Percentiles rank a stretch among this genome's conserved stretches.
Conservation (phyloP, 2,888 invertebrate genomes). For the Sesia bembeciformis region DNA sequence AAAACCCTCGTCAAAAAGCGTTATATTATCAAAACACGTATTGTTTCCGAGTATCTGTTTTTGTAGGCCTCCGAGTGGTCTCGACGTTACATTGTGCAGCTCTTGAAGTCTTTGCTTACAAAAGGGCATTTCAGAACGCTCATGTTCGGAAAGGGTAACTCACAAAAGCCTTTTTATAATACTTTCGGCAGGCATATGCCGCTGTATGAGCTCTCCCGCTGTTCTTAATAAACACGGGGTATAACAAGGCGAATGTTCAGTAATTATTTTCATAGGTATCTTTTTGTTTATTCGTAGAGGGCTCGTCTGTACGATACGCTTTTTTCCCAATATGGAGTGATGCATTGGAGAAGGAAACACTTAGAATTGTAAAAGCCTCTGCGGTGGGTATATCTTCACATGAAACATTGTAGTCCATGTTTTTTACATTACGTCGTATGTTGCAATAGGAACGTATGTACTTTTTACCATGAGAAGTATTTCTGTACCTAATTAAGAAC, state of each 20-base stretch:
- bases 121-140: conserved; percentile 60
- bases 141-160: conserved; percentile 47
- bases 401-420: too few species aligned
- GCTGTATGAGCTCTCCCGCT: conserved; percentile 34
- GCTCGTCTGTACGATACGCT: background rate
- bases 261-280: conserved; percentile 29
- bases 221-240: conserved; percentile 39
- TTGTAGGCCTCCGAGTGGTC: conserved; percentile 41
- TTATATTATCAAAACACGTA: conserved; percentile 58
- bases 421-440: too few species aligned
- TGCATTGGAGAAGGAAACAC: too few species aligned
- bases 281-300: background rate
- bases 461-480: too few species aligned
- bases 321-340: too few species aligned
- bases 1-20: conserved; percentile 38
- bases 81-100: conserved; percentile 40
- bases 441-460: too few species aligned
- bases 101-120: conserved; percentile 47
- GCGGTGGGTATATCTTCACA: too few species aligned
- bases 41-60: conserved; percentile 53
- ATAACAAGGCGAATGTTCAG: conserved; percentile 29
- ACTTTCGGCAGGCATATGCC: conserved; percentile 54
- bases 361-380: too few species aligned
- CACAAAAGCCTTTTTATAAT: conserved; percentile 64
- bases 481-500: too few species aligned